Evolutionary conservation across 2,113 vertebrate species (phyloP), one percentile per base, ranked within the genome.

Genomic region (Semnornis frantzii): DNA sequence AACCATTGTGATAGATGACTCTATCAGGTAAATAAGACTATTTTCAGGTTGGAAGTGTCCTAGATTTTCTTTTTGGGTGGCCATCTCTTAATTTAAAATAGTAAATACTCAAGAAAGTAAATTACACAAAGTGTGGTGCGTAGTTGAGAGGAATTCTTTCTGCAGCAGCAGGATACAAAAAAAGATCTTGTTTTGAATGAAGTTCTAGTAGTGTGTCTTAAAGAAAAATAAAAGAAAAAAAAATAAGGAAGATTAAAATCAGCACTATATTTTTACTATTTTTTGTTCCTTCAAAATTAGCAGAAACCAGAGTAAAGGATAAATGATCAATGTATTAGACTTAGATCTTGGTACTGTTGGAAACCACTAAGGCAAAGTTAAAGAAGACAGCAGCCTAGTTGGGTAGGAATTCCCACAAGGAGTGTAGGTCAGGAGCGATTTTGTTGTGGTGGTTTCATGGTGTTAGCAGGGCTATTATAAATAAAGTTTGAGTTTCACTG

Each of bases 61-160:
- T 66, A 77, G n/a, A 55, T 87, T 55, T 71, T 27, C 10, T 71
- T 82, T 57, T 68, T 20, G 64, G 57, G 54, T 66, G 44, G n/a
- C 63, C 23, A 34, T 74, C 25, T 42, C 15, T 71, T 65, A 27
- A 77, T 12, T 71, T 65, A 27, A 77, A 63, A 34, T 9, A 74
- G 15, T 14, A 57, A 58, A 44, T 63, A 9, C 18, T 46, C 33
- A 55, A 82, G 48, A 85, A 63, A 90, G 85, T 55, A 66, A 87
- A 82, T 10, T 6, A 27, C 23, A 68, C 12, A 44, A 7, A 0
- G 0, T 20, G 33, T 8, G 14, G 23, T 68, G 23, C 25, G 25
- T 10, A 52, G 24, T 11, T 65, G 69, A 60, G 37, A 91, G 31
- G 4, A 70, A n/a, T 77, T 58, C 46, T 58, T 75, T 64, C 23